phyloP scores from a whole-genome alignment of 2,797 vertebrate genomes.

The Melanotaenia nigrans region DNA sequence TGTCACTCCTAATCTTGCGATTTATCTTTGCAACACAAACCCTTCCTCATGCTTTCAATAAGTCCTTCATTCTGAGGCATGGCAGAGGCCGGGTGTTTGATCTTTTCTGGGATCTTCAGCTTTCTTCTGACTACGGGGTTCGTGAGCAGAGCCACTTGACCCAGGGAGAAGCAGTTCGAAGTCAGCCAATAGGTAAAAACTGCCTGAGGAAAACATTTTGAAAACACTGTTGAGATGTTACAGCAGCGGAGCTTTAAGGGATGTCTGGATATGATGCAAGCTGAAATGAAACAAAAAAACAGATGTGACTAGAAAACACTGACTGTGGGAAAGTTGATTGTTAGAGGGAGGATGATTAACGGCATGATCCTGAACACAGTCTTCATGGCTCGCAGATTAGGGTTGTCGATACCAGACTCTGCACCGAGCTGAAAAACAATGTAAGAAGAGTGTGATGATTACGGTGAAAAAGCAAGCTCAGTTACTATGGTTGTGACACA shows the following conservation, averaged over 20 bases:
- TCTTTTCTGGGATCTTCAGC: slow-evolving; percentile 83
- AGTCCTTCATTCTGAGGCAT: slow-evolving; percentile 81
- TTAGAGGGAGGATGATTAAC: slow-evolving; percentile 86
- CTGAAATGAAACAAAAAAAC: neutral
- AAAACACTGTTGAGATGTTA: neutral
- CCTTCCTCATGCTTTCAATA: slow-evolving; percentile 82
- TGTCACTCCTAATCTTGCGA: neutral
- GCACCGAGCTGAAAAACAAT: slow-evolving; percentile 83
- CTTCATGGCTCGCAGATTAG: slow-evolving; percentile 87
- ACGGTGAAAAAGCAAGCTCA: neutral
- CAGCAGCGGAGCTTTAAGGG: neutral
- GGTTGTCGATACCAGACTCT: slow-evolving; percentile 88
- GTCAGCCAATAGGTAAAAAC: slow-evolving; percentile 92
- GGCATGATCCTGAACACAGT: slow-evolving; percentile 88
- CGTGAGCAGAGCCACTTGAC: slow-evolving; percentile 86
- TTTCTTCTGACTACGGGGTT: slow-evolving; percentile 79
- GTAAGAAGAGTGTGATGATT: neutral
- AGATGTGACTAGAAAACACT: slow-evolving; percentile 30
- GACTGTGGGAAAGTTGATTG: slow-evolving; percentile 90
- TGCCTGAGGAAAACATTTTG: slow-evolving; percentile 73
- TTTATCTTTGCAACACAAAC: slow-evolving; percentile 55
- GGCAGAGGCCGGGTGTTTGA: slow-evolving; percentile 72
- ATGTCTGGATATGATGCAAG: neutral
- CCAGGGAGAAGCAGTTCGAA: slow-evolving; percentile 89
- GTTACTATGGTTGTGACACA: too few species aligned